Base-by-base conservation (phyloP, 2,113 vertebrate species). In the Poeciliopsis retropinna region DNA sequence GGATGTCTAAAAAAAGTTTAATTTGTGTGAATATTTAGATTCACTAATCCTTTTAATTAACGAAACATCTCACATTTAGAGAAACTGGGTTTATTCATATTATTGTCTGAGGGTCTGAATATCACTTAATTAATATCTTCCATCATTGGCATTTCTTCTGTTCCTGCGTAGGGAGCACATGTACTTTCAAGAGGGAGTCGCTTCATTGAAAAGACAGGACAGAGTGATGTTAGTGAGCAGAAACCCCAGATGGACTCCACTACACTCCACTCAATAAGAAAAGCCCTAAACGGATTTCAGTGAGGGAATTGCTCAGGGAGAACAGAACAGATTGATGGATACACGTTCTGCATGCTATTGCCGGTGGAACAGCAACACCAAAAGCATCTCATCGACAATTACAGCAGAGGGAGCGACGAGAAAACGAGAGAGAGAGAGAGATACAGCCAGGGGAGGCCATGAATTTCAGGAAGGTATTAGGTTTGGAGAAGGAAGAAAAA, bases 261-360 rank as follows among this genome's bases (percentile, higher is more conserved):
- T 81, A 67, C 92, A 92, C 89, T 94, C 92, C 94, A 86, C 90
- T 95, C 94, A 82, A 92, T 95, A 93, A 95, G 83, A 92, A 90
- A 91, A 90, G 94, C 83, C 86, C 90, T 85, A 95, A 95, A 95
- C 82, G 82, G 94, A 96, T 96, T 95, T 94, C 88, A 93, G 92
- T 86, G 91, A 94, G 89, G 91, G 88, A 95, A 93, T 94, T 87
- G 91, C 91, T 95, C 78, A 39, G 91, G 91, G 88, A 95, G 92
- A 95, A 93, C 88, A 81, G 92, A 95, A 95, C 93, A 96, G 94
- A 95, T 95, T 96, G 92, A 85, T 89, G 84, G 83, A 94, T 95
- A 94, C 93, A 95, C 91, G 86, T 95, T 95, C 92, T 92, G 92
- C 93, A 95, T 96, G 87, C 93, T 92, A 87, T 92, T 92, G 88